These are phyloP conservation scores for Furcula furcula DNA, from an alignment of 2,888 invertebrate species.

Conservation along the genomic window DNA sequence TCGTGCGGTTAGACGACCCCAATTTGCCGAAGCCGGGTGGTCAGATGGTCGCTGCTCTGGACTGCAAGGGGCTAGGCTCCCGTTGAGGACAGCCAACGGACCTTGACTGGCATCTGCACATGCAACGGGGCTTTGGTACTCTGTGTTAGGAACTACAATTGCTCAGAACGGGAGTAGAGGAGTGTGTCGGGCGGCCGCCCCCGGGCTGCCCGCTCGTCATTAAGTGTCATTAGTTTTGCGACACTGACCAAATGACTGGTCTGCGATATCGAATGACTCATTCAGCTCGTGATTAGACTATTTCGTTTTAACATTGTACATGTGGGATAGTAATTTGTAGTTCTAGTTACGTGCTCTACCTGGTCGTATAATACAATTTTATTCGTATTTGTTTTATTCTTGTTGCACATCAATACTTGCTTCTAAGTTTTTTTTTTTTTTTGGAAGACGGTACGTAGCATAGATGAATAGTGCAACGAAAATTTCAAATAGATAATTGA, in stretches of 20 bases:
- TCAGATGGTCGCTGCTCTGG: constrained; percentile 63
- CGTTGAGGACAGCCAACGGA: constrained; percentile 65
- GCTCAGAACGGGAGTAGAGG: constrained; percentile 24
- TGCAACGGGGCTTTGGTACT: constrained; percentile 22
- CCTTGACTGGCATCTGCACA: constrained; percentile 61
- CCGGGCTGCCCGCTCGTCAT: constrained; percentile 65
- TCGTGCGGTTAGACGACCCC: constrained; percentile 43
- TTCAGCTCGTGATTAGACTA: constrained; percentile 70
- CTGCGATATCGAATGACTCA: constrained; percentile 79
- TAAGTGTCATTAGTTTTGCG: constrained; percentile 82
- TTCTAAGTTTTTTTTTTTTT: too few relatives aligned
- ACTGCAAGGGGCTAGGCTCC: constrained; percentile 62
- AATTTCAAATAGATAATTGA: too few relatives aligned
- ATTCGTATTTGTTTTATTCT: too few relatives aligned
- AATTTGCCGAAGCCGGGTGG: constrained; percentile 63
- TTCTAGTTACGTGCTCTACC: constrained; percentile 22
- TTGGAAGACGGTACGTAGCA: too few relatives aligned
- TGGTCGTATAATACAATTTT: too few relatives aligned
- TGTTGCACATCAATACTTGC: too few relatives aligned
- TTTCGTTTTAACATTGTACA: constrained; percentile 60
- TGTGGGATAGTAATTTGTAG: constrained; percentile 32
- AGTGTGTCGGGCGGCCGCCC: constrained; percentile 39
- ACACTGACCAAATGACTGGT: constrained; percentile 80
- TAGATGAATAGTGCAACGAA: too few relatives aligned
- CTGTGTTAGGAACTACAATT: constrained; percentile 43